Evolutionary conservation across 2,113 vertebrate genomes (phyloP).

Genomic region (Anas platyrhynchos): DNA sequence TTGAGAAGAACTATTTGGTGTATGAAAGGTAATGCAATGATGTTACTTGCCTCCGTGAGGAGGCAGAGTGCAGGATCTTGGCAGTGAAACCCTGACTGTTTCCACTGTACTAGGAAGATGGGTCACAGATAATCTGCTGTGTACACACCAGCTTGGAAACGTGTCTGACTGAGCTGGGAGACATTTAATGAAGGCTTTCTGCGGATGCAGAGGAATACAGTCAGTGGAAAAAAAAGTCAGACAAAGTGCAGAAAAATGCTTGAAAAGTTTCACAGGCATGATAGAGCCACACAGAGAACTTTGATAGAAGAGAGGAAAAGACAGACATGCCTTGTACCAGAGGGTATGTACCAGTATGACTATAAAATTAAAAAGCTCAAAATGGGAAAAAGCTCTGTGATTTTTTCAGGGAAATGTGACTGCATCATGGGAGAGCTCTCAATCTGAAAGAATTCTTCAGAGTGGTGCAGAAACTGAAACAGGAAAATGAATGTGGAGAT

Average conservation of each 20-base stretch:
- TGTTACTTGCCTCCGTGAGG: background rate
- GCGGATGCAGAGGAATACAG: background rate
- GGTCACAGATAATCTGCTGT: background rate
- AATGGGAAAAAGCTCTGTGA: accelerated
- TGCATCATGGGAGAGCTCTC: background rate
- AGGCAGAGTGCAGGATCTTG: background rate
- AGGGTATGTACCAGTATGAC: background rate
- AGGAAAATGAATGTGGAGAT: background rate
- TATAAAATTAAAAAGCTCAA: background rate
- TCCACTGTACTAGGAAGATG: background rate
- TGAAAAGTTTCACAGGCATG: background rate
- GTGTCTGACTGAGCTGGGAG: background rate
- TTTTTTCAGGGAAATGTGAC: background rate
- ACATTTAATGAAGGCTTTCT: background rate
- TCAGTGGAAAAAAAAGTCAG: background rate
- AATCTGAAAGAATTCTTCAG: background rate
- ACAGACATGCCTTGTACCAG: background rate
- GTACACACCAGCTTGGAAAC: background rate
- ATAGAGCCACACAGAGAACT: background rate
- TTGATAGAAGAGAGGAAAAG: background rate
- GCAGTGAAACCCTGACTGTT: background rate
- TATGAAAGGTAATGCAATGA: background rate
- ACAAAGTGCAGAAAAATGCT: background rate
- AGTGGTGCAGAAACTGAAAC: background rate
- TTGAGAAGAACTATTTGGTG: background rate